Evolutionary conservation across 2,113 vertebrate genomes (phyloP).

Genomic region (Clarias macrocephalus): DNA sequence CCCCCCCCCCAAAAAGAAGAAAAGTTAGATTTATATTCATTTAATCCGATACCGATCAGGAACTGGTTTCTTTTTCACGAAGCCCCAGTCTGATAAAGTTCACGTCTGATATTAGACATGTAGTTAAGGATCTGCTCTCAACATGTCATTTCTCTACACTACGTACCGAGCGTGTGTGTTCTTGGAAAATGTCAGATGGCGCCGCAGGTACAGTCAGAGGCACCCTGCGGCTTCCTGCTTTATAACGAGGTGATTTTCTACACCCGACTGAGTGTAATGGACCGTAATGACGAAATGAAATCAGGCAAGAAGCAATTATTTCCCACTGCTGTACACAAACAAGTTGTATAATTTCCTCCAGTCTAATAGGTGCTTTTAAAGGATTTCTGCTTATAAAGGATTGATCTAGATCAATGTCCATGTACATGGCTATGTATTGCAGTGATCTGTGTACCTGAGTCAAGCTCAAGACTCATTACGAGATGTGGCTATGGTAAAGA

Average conservation of each 20-base stretch:
- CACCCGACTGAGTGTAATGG: conserved; percentile 30
- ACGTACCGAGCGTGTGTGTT: neutral
- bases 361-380: neutral
- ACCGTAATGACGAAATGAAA: conserved; percentile 27
- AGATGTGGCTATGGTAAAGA: neutral
- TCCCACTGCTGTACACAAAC: conserved; percentile 8
- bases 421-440: neutral
- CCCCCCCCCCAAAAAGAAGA: no score
- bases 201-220: neutral
- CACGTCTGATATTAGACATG: no score
- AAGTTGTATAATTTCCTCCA: neutral
- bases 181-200: neutral
- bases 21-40: no score
- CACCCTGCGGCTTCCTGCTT: conserved; percentile 12
- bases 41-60: no score
- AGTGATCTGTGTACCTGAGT: neutral
- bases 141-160: neutral
- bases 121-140: neutral
- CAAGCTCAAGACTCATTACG: neutral
- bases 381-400: neutral
- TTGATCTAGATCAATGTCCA: neutral
- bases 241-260: conserved; percentile 29
- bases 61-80: neutral
- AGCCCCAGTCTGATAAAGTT: neutral
- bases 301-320: conserved; percentile 3